These are phyloP conservation scores for Parnassius glacialis DNA, from an alignment of 2,888 invertebrate genomes.

Conservation along the genomic window DNA sequence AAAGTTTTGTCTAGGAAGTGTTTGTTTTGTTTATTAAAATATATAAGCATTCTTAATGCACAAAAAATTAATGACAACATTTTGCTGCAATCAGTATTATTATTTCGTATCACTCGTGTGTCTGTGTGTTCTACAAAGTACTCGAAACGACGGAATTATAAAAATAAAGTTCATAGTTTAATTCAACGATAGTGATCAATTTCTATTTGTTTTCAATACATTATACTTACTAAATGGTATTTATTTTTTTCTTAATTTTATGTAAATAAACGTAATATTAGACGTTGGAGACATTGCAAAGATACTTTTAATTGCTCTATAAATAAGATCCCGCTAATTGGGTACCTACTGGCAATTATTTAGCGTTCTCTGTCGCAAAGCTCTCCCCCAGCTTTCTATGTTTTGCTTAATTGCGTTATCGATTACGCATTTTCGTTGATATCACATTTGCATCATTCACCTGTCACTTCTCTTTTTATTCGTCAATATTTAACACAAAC, in stretches of 20 bases:
- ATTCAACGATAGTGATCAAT: no score
- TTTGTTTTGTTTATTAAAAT: no score
- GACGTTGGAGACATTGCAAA: constrained; percentile 14
- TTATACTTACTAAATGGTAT: background rate
- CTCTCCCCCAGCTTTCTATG: constrained; percentile 28
- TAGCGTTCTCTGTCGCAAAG: constrained; percentile 14
- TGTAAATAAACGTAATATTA: constrained; percentile 14
- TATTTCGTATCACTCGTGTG: no score
- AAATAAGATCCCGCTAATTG: constrained; percentile 30
- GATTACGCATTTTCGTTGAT: constrained; percentile 15
- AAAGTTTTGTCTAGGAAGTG: no score
- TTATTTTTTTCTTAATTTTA: background rate
- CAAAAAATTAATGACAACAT: no score
- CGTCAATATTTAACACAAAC: background rate
- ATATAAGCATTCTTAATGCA: no score
- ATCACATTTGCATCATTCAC: constrained; percentile 3
- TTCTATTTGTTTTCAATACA: no score
- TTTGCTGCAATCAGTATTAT: no score
- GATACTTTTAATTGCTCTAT: constrained; percentile 27
- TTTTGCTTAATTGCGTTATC: constrained; percentile 8
- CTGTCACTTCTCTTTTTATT: background rate
- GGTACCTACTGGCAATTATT: constrained; percentile 22
- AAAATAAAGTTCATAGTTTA: no score
- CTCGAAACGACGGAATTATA: no score
- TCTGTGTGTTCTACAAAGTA: no score